Conservation (phyloP, 2,797 vertebrate species). For the Anolis apletophallus region DNA sequence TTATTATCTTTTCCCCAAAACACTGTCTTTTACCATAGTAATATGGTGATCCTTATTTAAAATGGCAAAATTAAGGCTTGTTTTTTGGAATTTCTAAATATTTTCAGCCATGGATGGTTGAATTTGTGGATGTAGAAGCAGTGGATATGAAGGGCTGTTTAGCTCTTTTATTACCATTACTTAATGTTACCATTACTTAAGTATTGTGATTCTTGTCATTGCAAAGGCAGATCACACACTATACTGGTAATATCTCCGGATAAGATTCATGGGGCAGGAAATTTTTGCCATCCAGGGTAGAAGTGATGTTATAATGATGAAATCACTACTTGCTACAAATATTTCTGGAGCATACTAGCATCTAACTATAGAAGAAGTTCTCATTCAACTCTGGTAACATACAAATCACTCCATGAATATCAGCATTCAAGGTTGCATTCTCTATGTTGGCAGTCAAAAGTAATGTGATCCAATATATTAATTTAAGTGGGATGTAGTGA, state of each 20-base stretch:
- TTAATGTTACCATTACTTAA: background rate
- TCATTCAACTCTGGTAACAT: background rate
- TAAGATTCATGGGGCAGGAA: background rate
- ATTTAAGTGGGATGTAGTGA: background rate
- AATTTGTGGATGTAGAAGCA: too few relatives aligned
- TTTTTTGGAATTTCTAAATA: too few relatives aligned
- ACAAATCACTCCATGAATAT: background rate
- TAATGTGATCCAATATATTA: background rate
- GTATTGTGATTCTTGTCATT: background rate
- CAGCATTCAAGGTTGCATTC: background rate
- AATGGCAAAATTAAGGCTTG: too few relatives aligned
- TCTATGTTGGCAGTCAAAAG: slow-evolving; percentile 4
- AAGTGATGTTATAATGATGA: background rate
- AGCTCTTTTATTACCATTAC: background rate
- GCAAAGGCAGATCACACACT: background rate
- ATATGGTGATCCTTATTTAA: too few relatives aligned
- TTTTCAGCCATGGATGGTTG: too few relatives aligned
- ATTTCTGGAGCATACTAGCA: background rate
- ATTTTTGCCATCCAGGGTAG: too few relatives aligned
- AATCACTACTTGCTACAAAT: background rate
- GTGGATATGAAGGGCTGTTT: too few relatives aligned
- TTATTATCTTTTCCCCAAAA: slow-evolving; percentile 30
- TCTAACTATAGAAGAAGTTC: background rate
- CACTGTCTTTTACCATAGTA: slow-evolving; percentile 40
- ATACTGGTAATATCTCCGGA: background rate